Evolutionary conservation across 2,113 vertebrate species (phyloP), one percentile per base, ranked within the genome.

Genomic region (Helogale parvula): DNA sequence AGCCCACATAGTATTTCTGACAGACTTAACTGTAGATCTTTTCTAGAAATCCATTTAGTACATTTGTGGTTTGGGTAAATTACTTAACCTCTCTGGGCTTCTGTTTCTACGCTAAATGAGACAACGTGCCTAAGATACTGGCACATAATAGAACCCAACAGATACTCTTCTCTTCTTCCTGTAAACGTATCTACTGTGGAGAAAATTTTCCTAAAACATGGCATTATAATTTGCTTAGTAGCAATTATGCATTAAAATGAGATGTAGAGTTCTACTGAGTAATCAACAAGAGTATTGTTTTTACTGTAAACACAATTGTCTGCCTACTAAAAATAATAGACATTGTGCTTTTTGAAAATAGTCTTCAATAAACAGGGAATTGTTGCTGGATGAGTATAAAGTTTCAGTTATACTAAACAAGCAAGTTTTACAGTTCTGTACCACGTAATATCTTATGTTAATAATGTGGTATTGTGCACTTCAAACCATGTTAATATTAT

Each of bases 321-420:
- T 88, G 6, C 25, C 19, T 81, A 57, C 33, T 86, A n/a, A 72
- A 93, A 93, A 95, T 92, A 81, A 54, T 0, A 38, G 31, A 52
- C 33, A 41, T 65, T 90, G 21, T 90, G 25, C 63, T 96, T 90
- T 68, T 21, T 72, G 3, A 88, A 82, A 93, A 93, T 85, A 50
- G 52, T 85, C 63, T 86, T 6, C 41, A 63, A 21, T 38, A 68
- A 93, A n/a, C 38, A 33, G 17, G 11, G 11, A 77, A 84, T 11
- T 65, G 2, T 47, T 57, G 10, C 33, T 86, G 11, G 57, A n/a
- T 23, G 25, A 29, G 65, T 41, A 60, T 33, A 60, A 50, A 68
- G 15, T 45, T 84, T 63, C 60, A 38, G 5, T 69, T 38, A 57
- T 12, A 13, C 10, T 29, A 47, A 52, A 60, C 0, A 11, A 68